A percentile compares a stretch with the other conserved stretches of the same genome.
phyloP scores from a whole-genome alignment of 2,113 vertebrate genomes.

The Martes martes region DNA sequence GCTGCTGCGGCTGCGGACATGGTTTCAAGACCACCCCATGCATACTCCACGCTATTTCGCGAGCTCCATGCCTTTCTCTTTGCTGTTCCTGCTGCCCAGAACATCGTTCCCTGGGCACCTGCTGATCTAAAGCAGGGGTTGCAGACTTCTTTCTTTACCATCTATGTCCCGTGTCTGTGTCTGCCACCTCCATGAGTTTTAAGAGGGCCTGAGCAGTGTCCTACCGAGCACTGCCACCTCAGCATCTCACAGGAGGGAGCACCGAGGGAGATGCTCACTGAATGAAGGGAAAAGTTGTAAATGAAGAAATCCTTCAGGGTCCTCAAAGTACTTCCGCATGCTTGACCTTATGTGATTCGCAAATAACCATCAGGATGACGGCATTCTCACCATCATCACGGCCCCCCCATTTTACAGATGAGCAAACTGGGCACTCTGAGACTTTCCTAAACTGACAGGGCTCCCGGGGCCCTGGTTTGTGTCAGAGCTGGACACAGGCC shows the following conservation, averaged over 20 bases:
- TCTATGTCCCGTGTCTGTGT: background rate
- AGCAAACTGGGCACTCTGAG: background rate
- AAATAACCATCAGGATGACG: background rate
- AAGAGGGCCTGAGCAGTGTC: background rate
- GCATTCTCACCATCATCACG: background rate
- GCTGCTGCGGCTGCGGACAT: background rate
- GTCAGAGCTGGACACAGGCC: background rate
- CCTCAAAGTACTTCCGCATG: background rate
- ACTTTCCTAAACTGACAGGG: background rate
- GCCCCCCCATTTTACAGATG: background rate
- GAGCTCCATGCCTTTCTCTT: background rate
- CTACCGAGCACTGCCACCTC: background rate
- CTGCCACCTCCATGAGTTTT: background rate
- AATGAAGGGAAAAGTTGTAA: background rate
- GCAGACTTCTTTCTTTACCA: background rate
- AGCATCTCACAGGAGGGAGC: background rate
- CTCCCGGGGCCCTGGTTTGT: background rate
- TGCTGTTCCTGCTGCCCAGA: background rate
- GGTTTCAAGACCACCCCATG: background rate
- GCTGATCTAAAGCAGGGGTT: background rate
- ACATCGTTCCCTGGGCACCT: background rate
- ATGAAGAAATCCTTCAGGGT: background rate
- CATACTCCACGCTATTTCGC: background rate
- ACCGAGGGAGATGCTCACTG: background rate
- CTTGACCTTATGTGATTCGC: background rate